Evolutionary conservation across 2,113 vertebrate genomes (phyloP).

Genomic region (Anthoscopus minutus): DNA sequence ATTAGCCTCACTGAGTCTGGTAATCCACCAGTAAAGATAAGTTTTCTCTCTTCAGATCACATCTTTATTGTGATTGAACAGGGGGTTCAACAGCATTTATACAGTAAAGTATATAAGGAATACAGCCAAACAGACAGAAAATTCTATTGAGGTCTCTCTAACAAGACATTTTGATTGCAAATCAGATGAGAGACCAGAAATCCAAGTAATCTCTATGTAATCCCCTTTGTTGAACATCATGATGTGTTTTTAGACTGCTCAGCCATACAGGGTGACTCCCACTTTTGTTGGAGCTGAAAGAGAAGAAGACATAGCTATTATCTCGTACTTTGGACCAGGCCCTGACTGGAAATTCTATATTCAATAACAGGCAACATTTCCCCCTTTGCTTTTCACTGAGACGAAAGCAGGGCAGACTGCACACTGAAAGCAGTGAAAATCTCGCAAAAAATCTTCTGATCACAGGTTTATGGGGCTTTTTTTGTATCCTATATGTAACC

Average conservation of each 20-base stretch:
- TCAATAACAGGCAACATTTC: neutral
- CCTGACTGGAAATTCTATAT: neutral
- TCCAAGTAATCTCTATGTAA: neutral
- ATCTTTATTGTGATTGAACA: too few species aligned
- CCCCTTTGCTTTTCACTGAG: neutral
- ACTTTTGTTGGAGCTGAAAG: neutral
- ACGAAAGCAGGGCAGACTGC: neutral
- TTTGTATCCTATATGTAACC: fast-evolving
- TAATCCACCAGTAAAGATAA: neutral
- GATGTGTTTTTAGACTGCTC: neutral
- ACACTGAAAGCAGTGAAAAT: neutral
- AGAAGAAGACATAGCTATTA: neutral
- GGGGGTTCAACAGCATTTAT: neutral
- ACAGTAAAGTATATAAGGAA: neutral
- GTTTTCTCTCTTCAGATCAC: neutral
- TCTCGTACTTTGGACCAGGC: neutral
- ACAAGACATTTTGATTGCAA: neutral
- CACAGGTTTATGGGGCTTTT: neutral
- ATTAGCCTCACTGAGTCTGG: neutral
- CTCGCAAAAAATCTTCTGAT: neutral
- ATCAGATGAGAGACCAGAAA: neutral
- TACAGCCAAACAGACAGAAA: neutral
- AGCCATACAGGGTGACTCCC: neutral
- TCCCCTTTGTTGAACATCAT: neutral
- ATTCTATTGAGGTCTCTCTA: neutral